These are phyloP conservation scores for Ciconia stormi DNA, from an alignment of 2,113 vertebrate species.

Conservation along the genomic window DNA sequence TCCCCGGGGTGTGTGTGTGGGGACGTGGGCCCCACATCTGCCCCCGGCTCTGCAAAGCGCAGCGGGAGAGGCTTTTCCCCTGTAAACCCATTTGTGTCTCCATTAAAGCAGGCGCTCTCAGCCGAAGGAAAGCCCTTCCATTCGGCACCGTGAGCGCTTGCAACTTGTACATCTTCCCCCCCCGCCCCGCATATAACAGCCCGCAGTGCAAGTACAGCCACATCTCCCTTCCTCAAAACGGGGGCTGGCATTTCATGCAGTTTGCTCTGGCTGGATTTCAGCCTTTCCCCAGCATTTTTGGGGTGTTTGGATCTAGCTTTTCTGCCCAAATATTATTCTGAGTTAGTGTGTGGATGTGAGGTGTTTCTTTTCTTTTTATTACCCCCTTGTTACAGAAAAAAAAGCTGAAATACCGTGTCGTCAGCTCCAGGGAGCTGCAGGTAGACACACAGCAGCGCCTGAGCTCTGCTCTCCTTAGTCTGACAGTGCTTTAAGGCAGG, in stretches of 20 bases:
- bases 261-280: not conserved
- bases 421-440: not conserved
- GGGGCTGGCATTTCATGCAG: not conserved
- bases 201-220: fast-evolving
- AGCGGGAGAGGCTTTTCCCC: not conserved
- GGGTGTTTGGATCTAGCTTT: not conserved
- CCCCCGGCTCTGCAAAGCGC: not conserved
- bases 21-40: too few species aligned
- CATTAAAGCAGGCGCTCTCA: not conserved
- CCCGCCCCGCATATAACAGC: fast-evolving
- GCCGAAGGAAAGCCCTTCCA: fast-evolving
- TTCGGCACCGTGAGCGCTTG: fast-evolving
- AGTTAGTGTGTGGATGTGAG: not conserved
- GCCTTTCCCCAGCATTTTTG: not conserved
- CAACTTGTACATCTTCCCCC: not conserved
- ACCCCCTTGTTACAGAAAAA: too few species aligned
- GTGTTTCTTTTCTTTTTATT: not conserved
- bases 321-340: too few species aligned
- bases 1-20: too few species aligned
- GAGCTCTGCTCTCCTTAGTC: not conserved
- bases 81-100: not conserved
- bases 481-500: not conserved
- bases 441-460: not conserved
- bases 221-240: fast-evolving
- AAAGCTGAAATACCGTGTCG: not conserved